A percentile compares a stretch with the other conserved stretches of the same genome.
These are phyloP conservation scores for Glossophaga mutica DNA, from an alignment of 2,797 vertebrate species.

Conservation along the genomic window DNA sequence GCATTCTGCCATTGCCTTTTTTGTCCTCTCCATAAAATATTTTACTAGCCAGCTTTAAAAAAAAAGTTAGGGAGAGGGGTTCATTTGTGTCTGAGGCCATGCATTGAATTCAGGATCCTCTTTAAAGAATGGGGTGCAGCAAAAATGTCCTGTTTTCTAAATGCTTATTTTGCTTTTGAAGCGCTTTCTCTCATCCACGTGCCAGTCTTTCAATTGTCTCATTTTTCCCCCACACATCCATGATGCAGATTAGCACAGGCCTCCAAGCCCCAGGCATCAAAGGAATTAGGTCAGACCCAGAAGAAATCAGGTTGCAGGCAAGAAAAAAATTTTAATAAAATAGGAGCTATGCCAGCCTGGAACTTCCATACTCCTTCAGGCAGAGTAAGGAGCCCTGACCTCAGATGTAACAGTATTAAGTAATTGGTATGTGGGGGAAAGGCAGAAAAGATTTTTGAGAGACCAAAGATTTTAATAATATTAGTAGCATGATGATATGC, in stretches of 20 bases:
- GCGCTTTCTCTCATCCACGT: not conserved
- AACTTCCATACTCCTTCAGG: conserved; percentile 50
- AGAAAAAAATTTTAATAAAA: conserved; percentile 59
- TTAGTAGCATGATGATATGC: not conserved
- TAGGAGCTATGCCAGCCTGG: conserved; percentile 44
- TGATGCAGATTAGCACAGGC: conserved; percentile 59
- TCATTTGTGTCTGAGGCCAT: not conserved
- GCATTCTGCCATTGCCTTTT: not conserved
- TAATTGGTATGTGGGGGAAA: conserved; percentile 25
- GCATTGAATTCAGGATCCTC: not conserved
- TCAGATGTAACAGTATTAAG: conserved; percentile 42
- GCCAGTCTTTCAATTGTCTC: conserved; percentile 8
- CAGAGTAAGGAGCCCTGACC: conserved; percentile 18
- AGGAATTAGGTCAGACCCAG: conserved; percentile 73
- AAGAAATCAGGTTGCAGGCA: conserved; percentile 72
- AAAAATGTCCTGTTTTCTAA: not conserved
- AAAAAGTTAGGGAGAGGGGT: not conserved
- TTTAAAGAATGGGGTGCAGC: not conserved
- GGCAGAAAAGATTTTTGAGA: conserved; percentile 12
- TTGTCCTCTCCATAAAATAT: not conserved
- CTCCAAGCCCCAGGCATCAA: conserved; percentile 65
- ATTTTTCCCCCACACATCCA: conserved; percentile 36
- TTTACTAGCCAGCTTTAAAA: not conserved
- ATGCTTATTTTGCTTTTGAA: conserved; percentile 22
- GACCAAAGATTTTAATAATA: conserved; percentile 36